These are phyloP conservation scores for Garra rufa DNA, from an alignment of 2,113 vertebrate species.

Conservation along the genomic window DNA sequence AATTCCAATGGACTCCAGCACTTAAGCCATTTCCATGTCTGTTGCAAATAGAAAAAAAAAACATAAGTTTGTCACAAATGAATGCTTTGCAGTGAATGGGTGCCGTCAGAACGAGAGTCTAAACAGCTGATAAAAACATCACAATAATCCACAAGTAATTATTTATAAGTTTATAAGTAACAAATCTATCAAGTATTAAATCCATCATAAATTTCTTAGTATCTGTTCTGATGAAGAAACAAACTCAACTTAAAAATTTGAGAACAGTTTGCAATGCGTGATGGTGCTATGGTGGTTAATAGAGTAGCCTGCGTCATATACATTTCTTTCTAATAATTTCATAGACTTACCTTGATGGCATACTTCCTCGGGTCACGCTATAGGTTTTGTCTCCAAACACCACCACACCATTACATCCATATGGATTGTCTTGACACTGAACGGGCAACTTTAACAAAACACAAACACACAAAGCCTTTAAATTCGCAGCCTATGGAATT, in stretches of 20 bases:
- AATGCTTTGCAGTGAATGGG: too few relatives aligned
- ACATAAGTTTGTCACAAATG: too few relatives aligned
- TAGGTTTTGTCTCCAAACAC: neutral
- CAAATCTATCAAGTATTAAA: neutral
- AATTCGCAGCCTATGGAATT: neutral
- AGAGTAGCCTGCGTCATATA: neutral
- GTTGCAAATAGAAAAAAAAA: neutral
- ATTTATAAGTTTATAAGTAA: neutral
- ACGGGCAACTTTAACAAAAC: slow-evolving; percentile 10
- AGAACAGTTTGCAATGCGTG: neutral
- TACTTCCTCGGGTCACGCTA: neutral
- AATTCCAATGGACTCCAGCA: neutral
- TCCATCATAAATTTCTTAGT: neutral
- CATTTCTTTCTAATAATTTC: neutral
- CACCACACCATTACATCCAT: slow-evolving; percentile 12
- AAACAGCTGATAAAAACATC: too few relatives aligned
- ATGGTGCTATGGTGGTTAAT: neutral
- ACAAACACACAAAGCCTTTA: neutral
- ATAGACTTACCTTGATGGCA: neutral
- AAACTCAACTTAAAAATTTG: too few relatives aligned
- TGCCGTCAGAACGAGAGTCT: too few relatives aligned
- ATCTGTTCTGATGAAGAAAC: neutral
- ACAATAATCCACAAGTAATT: too few relatives aligned
- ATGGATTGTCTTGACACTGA: slow-evolving; percentile 43
- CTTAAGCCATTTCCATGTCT: neutral